Evolutionary conservation across 2,888 invertebrate species (phyloP), one percentile per base, ranked within the genome.

Genomic region (Rhimphoctona megacephalus): DNA sequence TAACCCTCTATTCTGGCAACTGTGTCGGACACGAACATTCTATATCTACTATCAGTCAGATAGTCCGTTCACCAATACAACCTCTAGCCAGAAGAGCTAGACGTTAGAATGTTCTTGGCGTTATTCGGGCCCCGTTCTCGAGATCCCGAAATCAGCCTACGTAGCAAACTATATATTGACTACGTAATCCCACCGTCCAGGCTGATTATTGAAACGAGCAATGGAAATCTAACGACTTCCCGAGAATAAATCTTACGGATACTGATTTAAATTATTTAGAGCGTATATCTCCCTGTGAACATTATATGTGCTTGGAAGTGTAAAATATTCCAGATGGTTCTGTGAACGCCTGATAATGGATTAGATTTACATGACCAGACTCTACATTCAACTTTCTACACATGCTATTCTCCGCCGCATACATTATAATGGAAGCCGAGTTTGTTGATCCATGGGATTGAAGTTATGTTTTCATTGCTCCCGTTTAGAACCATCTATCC

Each of bases 301-400:
- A 81, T 74, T 76, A 79, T 70, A 22, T 67, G 5, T 2, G 25
- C 49, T 49, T 25, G 8, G 30, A 30, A 7, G 11, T 57, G 36
- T 85, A 22, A 61, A 79, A 69, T 82, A 82, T 79, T 74, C 70
- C 36, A 76, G 70, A 74, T 9, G 66, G 46, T 72, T 64, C 54
- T 66, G 69, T 33, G 52, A 72, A 57, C 30, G 49, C 19, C 66
- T 25, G 70, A 86, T 83, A 83, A 79, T 43, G 33, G 72, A 83
- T 86, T 77, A 77, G 54, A 70, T 57, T 86, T 86, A 77, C 83
- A 83, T 81, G 70, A 74, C 17, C 54, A 19, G 22, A 69, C 30
- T 67, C 57, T 61, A 49, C 30, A 69, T 81, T 77, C 39, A n/a
- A 72, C 57, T 76, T 43, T 25, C 57, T 57, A 49, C n/a, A 57